Evolutionary conservation across 2,797 vertebrate genomes (phyloP).

Genomic region (Gephyroberyx darwinii): DNA sequence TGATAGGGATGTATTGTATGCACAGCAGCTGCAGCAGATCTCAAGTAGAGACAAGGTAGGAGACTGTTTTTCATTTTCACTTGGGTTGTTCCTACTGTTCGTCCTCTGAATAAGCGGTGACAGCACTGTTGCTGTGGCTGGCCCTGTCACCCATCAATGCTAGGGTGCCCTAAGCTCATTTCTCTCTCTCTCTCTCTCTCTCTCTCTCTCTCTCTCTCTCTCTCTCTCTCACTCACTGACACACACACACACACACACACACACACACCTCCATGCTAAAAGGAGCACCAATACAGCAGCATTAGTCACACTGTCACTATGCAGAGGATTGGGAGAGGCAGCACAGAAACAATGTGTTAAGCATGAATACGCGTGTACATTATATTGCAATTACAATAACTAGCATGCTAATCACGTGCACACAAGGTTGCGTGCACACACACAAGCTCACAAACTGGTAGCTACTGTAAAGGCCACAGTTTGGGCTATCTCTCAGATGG

Average conservation of each 20-base stretch:
- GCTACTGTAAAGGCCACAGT: constrained; percentile 7
- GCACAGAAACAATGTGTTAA: constrained; percentile 11
- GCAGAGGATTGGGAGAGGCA: constrained; percentile 21
- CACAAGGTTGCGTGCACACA: neutral
- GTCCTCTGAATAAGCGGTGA: constrained; percentile 9
- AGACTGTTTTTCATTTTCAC: neutral
- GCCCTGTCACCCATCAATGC: constrained; percentile 23
- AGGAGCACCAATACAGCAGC: constrained; percentile 17
- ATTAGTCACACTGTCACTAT: constrained; percentile 28
- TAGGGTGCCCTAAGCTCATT: constrained; percentile 4
- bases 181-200: no score
- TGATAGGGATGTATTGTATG: constrained; percentile 29
- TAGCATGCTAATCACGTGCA: neutral
- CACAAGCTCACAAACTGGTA: neutral
- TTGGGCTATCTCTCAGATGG: constrained; percentile 6
- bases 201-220: no score
- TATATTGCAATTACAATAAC: constrained; percentile 3
- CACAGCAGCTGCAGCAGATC: neutral
- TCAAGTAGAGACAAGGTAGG: neutral
- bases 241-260: constrained; percentile 9
- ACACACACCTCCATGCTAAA: constrained; percentile 14
- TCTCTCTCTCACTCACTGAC: neutral
- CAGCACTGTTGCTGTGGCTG: neutral
- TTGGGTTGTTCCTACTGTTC: neutral
- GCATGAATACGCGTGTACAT: constrained; percentile 1